Percentiles rank a stretch among this genome's conserved stretches.
phyloP scores from a whole-genome alignment of 2,888 invertebrate genomes.

The Eupithecia exiguata region DNA sequence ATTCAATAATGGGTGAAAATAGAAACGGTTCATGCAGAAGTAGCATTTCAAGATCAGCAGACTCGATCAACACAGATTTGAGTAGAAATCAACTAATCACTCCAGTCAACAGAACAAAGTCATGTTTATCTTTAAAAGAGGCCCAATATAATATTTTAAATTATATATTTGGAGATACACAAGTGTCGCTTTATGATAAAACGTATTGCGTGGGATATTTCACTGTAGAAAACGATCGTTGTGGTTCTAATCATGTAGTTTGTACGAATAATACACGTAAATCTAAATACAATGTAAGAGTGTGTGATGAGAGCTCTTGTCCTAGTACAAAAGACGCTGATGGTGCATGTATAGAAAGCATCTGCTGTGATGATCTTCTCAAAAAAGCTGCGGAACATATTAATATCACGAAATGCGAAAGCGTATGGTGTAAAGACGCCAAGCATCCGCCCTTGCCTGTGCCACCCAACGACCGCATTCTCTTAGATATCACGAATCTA shows the following conservation, averaged over 20 bases:
- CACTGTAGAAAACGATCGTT: conserved; percentile 62
- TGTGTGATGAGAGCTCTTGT: conserved; percentile 40
- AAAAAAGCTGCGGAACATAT: conserved; percentile 47
- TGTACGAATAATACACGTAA: neutral
- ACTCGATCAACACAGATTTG: conserved; percentile 44
- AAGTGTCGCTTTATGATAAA: conserved; percentile 54
- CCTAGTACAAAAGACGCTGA: conserved; percentile 39
- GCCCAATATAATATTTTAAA: conserved; percentile 56
- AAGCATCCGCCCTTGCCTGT: conserved; percentile 51
- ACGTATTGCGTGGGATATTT: conserved; percentile 71
- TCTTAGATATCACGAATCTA: conserved; percentile 56
- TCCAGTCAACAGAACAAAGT: conserved; percentile 54
- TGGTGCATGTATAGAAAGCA: conserved; percentile 44
- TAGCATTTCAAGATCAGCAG: conserved; percentile 39
- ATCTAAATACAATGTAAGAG: neutral
- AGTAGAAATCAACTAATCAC: conserved; percentile 42
- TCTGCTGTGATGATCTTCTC: conserved; percentile 55
- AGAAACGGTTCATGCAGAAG: conserved; percentile 16
- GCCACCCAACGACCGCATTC: conserved; percentile 57
- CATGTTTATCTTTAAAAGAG: conserved; percentile 52
- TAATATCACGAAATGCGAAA: conserved; percentile 60
- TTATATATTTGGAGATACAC: conserved; percentile 63
- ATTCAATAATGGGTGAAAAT: conserved; percentile 8
- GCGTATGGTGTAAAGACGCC: conserved; percentile 56
- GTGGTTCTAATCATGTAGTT: conserved; percentile 17